Evolutionary conservation across 2,113 vertebrate species (phyloP).

Genomic region (Nesogale talazaci): DNA sequence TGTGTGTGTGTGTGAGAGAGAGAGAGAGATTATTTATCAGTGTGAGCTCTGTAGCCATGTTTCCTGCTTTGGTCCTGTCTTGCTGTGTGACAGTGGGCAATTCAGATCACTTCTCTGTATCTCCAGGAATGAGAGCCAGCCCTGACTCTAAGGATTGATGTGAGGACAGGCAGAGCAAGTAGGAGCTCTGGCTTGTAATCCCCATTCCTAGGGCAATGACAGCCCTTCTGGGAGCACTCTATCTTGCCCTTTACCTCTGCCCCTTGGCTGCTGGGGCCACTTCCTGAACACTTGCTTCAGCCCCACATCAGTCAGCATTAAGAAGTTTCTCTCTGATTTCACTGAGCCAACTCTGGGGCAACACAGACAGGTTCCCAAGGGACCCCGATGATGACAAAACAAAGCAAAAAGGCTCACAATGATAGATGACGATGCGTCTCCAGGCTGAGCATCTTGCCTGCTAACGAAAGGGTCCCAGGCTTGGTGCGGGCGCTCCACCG

Average conservation of each 20-base stretch:
- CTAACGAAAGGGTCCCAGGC: constrained; percentile 13
- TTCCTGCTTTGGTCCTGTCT: not conserved
- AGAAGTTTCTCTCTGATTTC: constrained; percentile 70
- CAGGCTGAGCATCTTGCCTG: constrained; percentile 31
- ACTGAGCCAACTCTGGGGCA: not conserved
- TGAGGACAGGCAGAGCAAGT: not conserved
- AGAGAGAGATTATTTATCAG: no score
- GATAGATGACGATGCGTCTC: constrained; percentile 25
- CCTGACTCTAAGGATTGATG: constrained; percentile 18
- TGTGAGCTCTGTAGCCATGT: not conserved
- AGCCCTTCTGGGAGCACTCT: not conserved
- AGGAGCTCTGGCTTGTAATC: not conserved
- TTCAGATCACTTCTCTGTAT: constrained; percentile 10
- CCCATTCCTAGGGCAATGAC: not conserved
- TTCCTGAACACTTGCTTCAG: not conserved
- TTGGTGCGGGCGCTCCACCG: not conserved
- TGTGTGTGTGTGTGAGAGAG: not conserved
- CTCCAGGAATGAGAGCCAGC: not conserved
- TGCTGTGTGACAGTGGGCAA: constrained; percentile 46
- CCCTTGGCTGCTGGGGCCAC: constrained; percentile 49
- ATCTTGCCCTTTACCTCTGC: constrained; percentile 11
- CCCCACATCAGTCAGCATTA: constrained; percentile 43
- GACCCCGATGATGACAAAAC: constrained; percentile 59
- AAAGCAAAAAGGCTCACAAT: constrained; percentile 54
- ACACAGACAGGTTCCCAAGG: constrained; percentile 71